Evolutionary conservation across 2,113 vertebrate genomes (phyloP).

Genomic region (Mola mola): DNA sequence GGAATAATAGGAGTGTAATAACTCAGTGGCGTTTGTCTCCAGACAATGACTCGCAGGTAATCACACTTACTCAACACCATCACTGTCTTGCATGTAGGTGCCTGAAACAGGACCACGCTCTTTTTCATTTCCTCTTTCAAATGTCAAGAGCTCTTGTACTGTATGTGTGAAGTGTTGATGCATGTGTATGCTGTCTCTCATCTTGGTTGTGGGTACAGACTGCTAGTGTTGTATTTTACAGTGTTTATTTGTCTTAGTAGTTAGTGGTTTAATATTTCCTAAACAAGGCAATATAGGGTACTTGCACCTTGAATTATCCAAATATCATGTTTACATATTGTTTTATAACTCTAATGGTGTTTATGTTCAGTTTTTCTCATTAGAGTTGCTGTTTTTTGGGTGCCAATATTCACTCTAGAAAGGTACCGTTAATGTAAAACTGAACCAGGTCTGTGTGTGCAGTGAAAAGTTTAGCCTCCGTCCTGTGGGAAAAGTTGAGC

Average conservation of each 20-base stretch:
- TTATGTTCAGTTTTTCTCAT: too few species aligned
- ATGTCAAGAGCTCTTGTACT: constrained; percentile 45
- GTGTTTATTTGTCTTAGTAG: background rate
- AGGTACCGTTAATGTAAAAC: too few species aligned
- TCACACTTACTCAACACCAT: constrained; percentile 70
- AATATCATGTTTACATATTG: too few species aligned
- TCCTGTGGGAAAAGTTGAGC: constrained; percentile 30
- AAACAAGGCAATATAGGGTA: too few species aligned
- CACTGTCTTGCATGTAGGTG: constrained; percentile 45
- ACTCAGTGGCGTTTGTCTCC: constrained; percentile 57
- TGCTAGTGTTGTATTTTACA: constrained; percentile 19
- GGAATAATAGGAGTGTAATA: constrained; percentile 72
- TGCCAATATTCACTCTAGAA: too few species aligned
- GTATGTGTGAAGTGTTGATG: constrained; percentile 21
- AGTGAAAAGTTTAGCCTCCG: constrained; percentile 26
- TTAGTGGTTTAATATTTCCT: too few species aligned
- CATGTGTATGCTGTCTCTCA: constrained; percentile 7
- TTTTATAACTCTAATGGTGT: too few species aligned
- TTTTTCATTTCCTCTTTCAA: constrained; percentile 71
- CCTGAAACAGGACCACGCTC: constrained; percentile 37
- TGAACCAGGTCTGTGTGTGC: constrained; percentile 16
- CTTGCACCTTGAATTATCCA: too few species aligned
- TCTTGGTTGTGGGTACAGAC: constrained; percentile 23
- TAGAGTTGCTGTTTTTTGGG: too few species aligned
- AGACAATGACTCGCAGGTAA: constrained; percentile 66